These are phyloP conservation scores for Trachelus iudaicus DNA, from an alignment of 2,888 invertebrate species.

Conservation along the genomic window DNA sequence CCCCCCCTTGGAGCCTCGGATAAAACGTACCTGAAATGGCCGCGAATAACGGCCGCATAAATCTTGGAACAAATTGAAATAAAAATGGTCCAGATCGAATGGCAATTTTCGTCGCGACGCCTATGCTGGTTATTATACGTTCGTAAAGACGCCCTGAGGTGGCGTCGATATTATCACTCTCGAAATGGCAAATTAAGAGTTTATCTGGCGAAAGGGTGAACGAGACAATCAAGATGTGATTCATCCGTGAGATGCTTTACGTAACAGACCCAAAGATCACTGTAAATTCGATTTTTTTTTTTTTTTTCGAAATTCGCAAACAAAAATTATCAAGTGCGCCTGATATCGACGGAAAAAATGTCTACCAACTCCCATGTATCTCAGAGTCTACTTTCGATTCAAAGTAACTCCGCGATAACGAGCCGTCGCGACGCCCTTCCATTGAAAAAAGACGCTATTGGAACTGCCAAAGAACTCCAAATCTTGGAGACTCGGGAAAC, in stretches of 20 bases:
- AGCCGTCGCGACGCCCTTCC: background rate
- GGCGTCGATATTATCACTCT: background rate
- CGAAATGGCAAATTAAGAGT: background rate
- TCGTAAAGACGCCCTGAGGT: background rate
- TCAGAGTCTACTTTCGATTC: background rate
- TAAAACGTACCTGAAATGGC: background rate
- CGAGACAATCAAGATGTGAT: background rate
- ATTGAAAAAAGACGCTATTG: background rate
- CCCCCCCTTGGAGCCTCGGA: background rate
- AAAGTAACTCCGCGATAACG: background rate
- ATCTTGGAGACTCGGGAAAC: too few relatives aligned
- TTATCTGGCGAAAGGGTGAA: too few relatives aligned
- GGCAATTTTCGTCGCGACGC: background rate
- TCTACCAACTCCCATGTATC: background rate
- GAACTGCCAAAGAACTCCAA: too few relatives aligned
- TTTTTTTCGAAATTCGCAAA: background rate
- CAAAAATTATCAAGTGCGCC: background rate
- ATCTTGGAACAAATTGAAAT: conserved; percentile 46
- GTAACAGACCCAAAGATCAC: background rate
- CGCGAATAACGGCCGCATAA: conserved; percentile 42
- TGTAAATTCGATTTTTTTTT: background rate
- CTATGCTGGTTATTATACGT: background rate
- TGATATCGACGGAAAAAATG: background rate
- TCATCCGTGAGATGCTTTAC: background rate
- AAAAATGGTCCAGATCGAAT: conserved; percentile 28